Percentiles rank a stretch among this genome's conserved stretches.
phyloP scores from a whole-genome alignment of 2,797 vertebrate species.

The Graptemys geographica region DNA sequence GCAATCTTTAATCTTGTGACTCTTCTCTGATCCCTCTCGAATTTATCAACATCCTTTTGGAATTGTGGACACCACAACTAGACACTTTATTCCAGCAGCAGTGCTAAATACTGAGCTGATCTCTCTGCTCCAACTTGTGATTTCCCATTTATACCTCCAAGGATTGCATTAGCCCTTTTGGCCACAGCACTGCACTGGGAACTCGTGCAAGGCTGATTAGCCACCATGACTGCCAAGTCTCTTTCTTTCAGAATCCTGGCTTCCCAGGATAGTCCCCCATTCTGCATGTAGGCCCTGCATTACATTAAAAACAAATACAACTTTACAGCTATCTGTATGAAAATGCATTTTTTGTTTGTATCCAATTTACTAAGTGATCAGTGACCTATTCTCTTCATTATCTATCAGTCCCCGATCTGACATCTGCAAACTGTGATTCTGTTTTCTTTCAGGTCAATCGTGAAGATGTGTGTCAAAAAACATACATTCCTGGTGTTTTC shows the following conservation, averaged over 20 bases:
- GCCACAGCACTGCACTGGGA: neutral
- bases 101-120: neutral
- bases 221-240: neutral
- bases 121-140: neutral
- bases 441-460: neutral
- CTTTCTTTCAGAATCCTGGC: neutral
- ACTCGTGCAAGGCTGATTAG: neutral
- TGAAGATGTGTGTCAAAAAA: conserved; percentile 1
- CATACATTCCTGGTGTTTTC: neutral
- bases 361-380: neutral
- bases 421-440: neutral
- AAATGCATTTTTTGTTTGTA: no score
- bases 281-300: neutral
- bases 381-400: neutral
- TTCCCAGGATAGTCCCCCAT: neutral
- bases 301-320: neutral
- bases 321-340: neutral
- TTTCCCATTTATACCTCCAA: neutral
- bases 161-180: neutral
- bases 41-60: neutral
- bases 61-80: neutral
- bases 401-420: neutral
- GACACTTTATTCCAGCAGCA: neutral
- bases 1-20: neutral
- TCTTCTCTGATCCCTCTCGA: neutral